A percentile compares a stretch with the other conserved stretches of the same genome.
Evolutionary conservation across 2,797 vertebrate genomes (phyloP).

Genomic region (Rhinogobio ventralis): DNA sequence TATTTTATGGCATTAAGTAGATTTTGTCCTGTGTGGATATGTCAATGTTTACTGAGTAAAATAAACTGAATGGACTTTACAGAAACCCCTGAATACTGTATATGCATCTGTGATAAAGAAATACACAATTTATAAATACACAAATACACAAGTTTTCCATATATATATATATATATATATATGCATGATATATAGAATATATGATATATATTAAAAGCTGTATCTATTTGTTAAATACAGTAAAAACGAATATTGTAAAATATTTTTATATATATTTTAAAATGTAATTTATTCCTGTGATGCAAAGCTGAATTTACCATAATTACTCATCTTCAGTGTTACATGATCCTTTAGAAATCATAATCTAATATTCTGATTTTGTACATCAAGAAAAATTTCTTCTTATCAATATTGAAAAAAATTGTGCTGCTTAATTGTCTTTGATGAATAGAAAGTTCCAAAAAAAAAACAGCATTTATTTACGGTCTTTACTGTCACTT

Average conservation of each 20-base stretch:
- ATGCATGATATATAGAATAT: too few relatives aligned
- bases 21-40: constrained; percentile 73
- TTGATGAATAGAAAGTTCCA: too few relatives aligned
- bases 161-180: background rate
- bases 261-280: too few relatives aligned
- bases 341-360: background rate
- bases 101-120: background rate
- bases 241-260: too few relatives aligned
- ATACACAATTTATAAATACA: background rate
- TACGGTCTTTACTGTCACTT: background rate
- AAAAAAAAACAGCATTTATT: background rate
- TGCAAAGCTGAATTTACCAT: background rate
- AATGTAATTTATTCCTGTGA: too few relatives aligned
- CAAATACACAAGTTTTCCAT: too few relatives aligned
- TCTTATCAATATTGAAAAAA: too few relatives aligned
- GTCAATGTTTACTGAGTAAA: constrained; percentile 75
- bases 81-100: background rate
- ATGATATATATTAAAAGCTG: too few relatives aligned
- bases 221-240: too few relatives aligned
- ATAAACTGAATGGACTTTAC: constrained; percentile 62
- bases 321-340: background rate
- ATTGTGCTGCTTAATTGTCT: too few relatives aligned
- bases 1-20: constrained; percentile 28
- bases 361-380: background rate
- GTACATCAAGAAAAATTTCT: background rate